A percentile compares a stretch with the other conserved stretches of the same genome.
These are phyloP conservation scores for Galerucella nymphaeae DNA, from an alignment of 2,888 invertebrate species.

Conservation along the genomic window DNA sequence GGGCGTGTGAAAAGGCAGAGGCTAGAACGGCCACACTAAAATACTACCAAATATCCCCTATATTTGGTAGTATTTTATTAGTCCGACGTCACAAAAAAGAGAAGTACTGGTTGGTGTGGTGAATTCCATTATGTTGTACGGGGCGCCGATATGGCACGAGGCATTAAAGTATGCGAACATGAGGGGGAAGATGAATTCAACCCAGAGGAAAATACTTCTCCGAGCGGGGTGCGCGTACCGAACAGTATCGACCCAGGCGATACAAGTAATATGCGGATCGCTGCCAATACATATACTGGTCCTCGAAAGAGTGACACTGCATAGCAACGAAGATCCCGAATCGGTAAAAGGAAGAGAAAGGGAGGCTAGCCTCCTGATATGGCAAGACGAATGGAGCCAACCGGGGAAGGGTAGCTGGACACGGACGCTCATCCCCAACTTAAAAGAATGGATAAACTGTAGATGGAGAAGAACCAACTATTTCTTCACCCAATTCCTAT, in stretches of 20 bases:
- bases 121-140: not conserved
- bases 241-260: not conserved
- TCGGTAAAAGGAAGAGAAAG: not conserved
- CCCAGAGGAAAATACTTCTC: not conserved
- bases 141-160: not conserved
- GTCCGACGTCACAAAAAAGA: not conserved
- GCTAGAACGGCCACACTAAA: not conserved
- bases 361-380: not conserved
- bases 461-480: not conserved
- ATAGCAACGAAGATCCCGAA: not conserved
- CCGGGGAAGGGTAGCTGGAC: not conserved
- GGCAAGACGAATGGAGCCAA: conserved; percentile 19
- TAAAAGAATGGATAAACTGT: not conserved
- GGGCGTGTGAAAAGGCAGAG: not conserved
- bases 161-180: not conserved
- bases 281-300: not conserved
- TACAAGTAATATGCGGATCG: not conserved
- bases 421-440: not conserved
- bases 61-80: too few relatives aligned
- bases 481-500: conserved; percentile 4
- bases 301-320: not conserved
- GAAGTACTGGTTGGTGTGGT: not conserved
- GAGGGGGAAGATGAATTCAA: not conserved
- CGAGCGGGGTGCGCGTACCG: not conserved
- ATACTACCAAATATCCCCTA: not conserved